Conservation (phyloP, 2,888 invertebrate species). For the Cantharis lateralis region DNA sequence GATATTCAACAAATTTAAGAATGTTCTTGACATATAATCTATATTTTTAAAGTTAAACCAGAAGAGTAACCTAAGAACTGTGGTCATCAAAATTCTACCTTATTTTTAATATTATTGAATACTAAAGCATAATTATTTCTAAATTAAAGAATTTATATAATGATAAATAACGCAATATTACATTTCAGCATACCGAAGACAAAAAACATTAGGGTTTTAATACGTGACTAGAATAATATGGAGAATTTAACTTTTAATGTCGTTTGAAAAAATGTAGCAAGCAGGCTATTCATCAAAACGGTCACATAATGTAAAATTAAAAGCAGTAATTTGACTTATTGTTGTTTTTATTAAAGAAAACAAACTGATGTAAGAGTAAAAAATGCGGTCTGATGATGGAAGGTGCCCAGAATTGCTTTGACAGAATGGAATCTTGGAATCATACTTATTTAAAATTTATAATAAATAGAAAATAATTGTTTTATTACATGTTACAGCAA, state of each 20-base stretch:
- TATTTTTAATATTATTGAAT: too few species aligned
- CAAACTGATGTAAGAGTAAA: background rate
- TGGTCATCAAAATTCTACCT: too few species aligned
- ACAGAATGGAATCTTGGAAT: background rate
- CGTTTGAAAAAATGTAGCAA: background rate
- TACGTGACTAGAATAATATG: background rate
- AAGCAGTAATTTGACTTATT: background rate
- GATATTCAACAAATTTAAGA: too few species aligned
- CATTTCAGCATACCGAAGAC: background rate
- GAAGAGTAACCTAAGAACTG: too few species aligned
- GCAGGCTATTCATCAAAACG: background rate
- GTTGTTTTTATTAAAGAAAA: background rate
- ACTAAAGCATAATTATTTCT: background rate
- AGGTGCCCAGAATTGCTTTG: background rate
- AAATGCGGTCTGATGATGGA: background rate
- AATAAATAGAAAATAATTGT: too few species aligned
- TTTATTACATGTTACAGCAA: too few species aligned
- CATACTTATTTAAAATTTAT: background rate
- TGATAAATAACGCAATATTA: background rate
- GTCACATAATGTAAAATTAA: background rate
- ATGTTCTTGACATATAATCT: too few species aligned
- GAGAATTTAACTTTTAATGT: background rate
- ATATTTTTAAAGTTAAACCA: too few species aligned
- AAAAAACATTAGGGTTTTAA: background rate
- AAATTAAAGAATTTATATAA: background rate